phyloP scores from a whole-genome alignment of 2,888 invertebrate genomes.

The Teleogryllus oceanicus region DNA sequence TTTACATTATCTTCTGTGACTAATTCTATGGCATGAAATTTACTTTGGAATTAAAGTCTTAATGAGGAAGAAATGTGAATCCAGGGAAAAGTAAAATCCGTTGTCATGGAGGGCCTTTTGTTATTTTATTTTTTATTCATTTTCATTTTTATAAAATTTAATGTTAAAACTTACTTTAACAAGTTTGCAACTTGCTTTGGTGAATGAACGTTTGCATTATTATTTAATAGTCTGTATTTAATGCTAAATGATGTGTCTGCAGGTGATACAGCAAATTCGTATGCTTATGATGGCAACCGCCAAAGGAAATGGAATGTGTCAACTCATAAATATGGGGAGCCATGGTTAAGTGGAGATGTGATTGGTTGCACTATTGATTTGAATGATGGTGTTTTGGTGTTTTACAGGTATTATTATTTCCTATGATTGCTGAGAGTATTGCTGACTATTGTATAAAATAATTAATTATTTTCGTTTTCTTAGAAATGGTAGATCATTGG shows the following conservation, averaged over 20 bases:
- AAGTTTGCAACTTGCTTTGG: neutral
- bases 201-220: neutral
- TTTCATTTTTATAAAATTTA: too few relatives aligned
- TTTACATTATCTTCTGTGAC: neutral
- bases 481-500: slow-evolving; percentile 74
- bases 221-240: neutral
- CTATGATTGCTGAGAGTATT: too few relatives aligned
- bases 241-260: slow-evolving; percentile 38
- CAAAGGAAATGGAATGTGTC: slow-evolving; percentile 69
- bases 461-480: slow-evolving; percentile 38
- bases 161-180: too few relatives aligned
- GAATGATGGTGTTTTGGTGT: slow-evolving; percentile 66
- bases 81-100: too few relatives aligned
- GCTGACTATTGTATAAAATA: neutral
- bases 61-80: too few relatives aligned
- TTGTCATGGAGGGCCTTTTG: too few relatives aligned
- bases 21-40: too few relatives aligned
- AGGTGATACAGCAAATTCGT: slow-evolving; percentile 74
- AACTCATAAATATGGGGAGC: slow-evolving; percentile 68
- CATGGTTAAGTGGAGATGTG: slow-evolving; percentile 80
- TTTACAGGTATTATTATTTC: slow-evolving; percentile 51
- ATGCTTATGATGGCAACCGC: slow-evolving; percentile 72
- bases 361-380: slow-evolving; percentile 73
- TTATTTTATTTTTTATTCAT: too few relatives aligned
- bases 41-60: too few relatives aligned